Evolutionary conservation across 2,888 invertebrate species (phyloP), one percentile per base, ranked within the genome.

Genomic region (Sesia bembeciformis): DNA sequence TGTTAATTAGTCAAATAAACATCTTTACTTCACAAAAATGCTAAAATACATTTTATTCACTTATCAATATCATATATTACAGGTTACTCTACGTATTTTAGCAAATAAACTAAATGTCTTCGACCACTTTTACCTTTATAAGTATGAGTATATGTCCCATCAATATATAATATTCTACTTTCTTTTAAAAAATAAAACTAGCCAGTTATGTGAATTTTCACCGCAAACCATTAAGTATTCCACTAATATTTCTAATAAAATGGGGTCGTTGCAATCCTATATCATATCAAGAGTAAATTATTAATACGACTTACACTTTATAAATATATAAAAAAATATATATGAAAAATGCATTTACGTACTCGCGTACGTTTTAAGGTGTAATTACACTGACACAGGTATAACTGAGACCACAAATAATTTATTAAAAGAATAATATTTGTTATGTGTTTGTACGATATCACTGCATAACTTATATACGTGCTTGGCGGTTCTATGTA

Each of bases 391-490:
- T 74, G 64, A 76, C 68, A 76, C 78, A 81, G 80, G 79, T 78
- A 75, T 76, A 77, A 72, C 72, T 68, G 76, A 80, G 83, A 84
- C 81, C 84, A 85, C 63, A 63, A 68, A 70, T 65, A 68, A 57
- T 51, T 57, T 23, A 55, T 57, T 57, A 56, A 49, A 41, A 53
- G 52, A 52, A 50, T 57, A 55, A 52, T 55, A 55, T 57, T 50
- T 51, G 46, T 46, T 46, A 8, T 23, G 46, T 46, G 46, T 23
- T 23, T 23, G 23, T 23, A 23, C 23, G 23, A 23, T 1, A 23
- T 23, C 23, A 23, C 23, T 23, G 23, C 23, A 42, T 6, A 6
- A 42, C 5, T 42, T 7, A 6, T 7, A 7, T 2, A 42, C 7
- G 42, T 5, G 42, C 5, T 42, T 42, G 42, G 42, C 42, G 42